Evolutionary conservation across 2,888 invertebrate species (phyloP).

Genomic region (Andrena chrysosceles): DNA sequence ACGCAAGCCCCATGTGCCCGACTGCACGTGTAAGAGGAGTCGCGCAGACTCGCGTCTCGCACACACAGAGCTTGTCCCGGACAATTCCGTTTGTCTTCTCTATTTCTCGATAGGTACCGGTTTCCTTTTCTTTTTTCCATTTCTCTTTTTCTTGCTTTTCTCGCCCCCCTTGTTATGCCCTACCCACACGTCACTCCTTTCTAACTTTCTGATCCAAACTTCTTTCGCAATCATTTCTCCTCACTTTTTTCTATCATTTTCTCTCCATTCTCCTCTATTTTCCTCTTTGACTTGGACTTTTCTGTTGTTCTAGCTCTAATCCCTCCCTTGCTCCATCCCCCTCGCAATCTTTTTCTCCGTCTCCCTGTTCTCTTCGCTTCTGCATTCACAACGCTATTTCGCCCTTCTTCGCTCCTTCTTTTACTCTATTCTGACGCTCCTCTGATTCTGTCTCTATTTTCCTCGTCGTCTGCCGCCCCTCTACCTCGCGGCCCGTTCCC

Average conservation of each 20-base stretch:
- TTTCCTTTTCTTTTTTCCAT: conserved; percentile 14
- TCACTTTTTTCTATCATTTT: conserved; percentile 20
- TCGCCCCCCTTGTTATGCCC: conserved; percentile 12
- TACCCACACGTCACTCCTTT: neutral
- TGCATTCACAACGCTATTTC: no score
- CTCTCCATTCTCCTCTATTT: conserved; percentile 10
- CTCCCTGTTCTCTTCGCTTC: conserved; percentile 3
- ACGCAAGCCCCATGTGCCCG: conserved; percentile 36
- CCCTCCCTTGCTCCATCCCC: neutral
- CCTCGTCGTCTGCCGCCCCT: neutral
- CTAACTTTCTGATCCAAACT: neutral
- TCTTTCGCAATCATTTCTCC: conserved; percentile 19
- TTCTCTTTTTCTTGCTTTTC: neutral
- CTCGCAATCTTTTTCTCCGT: neutral
- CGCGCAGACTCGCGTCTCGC: neutral
- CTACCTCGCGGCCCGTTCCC: conserved; percentile 24
- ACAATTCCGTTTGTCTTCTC: conserved; percentile 57
- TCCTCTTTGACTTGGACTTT: conserved; percentile 16
- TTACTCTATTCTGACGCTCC: conserved; percentile 6
- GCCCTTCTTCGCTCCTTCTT: neutral
- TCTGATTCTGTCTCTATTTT: neutral
- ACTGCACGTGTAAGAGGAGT: neutral
- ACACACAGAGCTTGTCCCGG: conserved; percentile 9
- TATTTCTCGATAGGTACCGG: conserved; percentile 50
- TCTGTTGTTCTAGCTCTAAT: neutral